A percentile compares a stretch with the other conserved stretches of the same genome.
phyloP scores from a whole-genome alignment of 2,797 vertebrate genomes.

The Epinephelus awoara region DNA sequence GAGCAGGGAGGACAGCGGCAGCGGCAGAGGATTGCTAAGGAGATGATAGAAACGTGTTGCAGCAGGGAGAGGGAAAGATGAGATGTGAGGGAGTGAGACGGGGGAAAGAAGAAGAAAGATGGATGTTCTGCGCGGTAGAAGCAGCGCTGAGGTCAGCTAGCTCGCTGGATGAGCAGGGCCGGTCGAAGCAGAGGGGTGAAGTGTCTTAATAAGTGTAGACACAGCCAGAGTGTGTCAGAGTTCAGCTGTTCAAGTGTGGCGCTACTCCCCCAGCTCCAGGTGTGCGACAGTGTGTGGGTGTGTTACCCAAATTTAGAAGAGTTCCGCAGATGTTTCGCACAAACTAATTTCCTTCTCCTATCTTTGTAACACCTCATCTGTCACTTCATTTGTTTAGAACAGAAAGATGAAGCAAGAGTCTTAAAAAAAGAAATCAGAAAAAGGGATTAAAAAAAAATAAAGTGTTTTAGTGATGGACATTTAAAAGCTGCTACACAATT shows the following conservation, averaged over 20 bases:
- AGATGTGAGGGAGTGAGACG: conserved; percentile 49
- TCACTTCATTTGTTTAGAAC: conserved; percentile 25
- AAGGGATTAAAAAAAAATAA: background rate
- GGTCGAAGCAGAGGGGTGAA: conserved; percentile 61
- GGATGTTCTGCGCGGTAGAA: conserved; percentile 57
- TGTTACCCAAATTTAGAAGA: conserved; percentile 46
- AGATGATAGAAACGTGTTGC: conserved; percentile 56
- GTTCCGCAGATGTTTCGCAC: conserved; percentile 36
- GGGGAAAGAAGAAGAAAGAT: conserved; percentile 51
- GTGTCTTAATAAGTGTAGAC: conserved; percentile 65
- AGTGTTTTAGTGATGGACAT: conserved; percentile 13
- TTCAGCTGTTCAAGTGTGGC: conserved; percentile 61
- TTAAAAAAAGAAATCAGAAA: background rate
- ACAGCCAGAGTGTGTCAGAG: conserved; percentile 60
- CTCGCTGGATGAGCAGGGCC: conserved; percentile 28
- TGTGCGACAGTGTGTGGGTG: conserved; percentile 35
- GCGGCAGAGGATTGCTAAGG: conserved; percentile 29
- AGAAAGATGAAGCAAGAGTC: conserved; percentile 13
- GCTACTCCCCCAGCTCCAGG: conserved; percentile 68
- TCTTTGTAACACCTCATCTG: conserved; percentile 3
- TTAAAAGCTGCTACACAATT: conserved; percentile 3
- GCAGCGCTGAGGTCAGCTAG: conserved; percentile 55
- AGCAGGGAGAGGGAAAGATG: conserved; percentile 29
- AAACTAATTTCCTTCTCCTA: conserved; percentile 21
- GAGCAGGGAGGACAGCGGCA: conserved; percentile 42